A percentile compares a stretch with the other conserved stretches of the same genome.
Evolutionary conservation across 1,140 invertebrate genomes (phyloP).

Genomic region (Saccostrea echinata): DNA sequence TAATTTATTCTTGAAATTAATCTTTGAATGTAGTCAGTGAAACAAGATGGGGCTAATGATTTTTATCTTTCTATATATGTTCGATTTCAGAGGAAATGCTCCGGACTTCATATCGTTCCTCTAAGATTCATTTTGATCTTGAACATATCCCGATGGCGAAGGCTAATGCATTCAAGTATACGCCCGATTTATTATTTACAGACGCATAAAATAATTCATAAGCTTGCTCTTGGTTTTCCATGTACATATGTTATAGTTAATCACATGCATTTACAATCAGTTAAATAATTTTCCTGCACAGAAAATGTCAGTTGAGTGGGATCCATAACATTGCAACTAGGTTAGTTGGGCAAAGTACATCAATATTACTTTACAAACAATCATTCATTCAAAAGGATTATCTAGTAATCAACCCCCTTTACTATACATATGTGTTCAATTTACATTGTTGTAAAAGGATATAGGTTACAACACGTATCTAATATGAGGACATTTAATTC

Average conservation of each 20-base stretch:
- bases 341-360: neutral
- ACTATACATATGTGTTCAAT: neutral
- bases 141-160: neutral
- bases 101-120: too few relatives aligned
- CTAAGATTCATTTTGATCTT: neutral
- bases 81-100: neutral
- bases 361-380: neutral
- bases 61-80: conserved; percentile 4
- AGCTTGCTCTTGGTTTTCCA: neutral
- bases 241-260: neutral
- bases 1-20: neutral
- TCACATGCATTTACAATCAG: neutral
- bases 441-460: neutral
- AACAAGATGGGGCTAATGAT: neutral
- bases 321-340: neutral
- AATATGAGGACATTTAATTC: neutral
- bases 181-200: neutral
- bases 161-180: neutral
- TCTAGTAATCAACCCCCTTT: neutral
- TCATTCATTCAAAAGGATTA: neutral
- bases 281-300: neutral
- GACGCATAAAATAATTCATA: conserved; percentile 26
- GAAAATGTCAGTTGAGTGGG: neutral
- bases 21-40: neutral
- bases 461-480: neutral